Evolutionary conservation across 2,113 vertebrate species (phyloP).

Genomic region (Boleophthalmus pectinirostris): DNA sequence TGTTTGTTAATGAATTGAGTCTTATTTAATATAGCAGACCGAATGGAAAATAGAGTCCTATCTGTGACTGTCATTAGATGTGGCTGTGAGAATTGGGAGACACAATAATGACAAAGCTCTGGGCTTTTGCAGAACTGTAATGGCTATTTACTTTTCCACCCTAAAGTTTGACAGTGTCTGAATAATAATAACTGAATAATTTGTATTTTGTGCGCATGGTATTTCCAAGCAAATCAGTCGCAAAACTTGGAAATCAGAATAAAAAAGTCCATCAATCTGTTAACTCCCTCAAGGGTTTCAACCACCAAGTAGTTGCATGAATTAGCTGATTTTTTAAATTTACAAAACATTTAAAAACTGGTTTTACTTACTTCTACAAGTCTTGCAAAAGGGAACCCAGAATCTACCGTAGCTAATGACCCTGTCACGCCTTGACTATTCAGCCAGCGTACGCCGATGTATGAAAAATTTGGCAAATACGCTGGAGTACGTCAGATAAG

Average conservation of each 20-base stretch:
- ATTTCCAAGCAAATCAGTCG: not conserved
- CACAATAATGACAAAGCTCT: constrained; percentile 41
- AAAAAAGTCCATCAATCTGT: not conserved
- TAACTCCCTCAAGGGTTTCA: no score
- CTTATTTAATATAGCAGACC: constrained; percentile 11
- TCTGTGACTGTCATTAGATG: constrained; percentile 33
- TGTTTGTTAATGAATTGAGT: constrained; percentile 18
- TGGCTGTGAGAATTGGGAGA: constrained; percentile 25
- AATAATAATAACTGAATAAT: not conserved
- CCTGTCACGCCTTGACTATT: no score
- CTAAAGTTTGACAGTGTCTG: not conserved
- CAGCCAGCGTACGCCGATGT: no score
- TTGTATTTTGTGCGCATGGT: not conserved
- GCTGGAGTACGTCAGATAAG: no score
- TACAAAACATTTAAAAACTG: no score
- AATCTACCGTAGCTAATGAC: no score
- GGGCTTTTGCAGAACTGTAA: constrained; percentile 45
- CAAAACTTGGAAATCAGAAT: not conserved
- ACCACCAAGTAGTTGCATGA: no score
- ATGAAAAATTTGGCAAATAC: no score
- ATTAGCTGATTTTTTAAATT: no score
- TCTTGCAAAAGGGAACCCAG: no score
- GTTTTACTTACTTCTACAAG: no score
- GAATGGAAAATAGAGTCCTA: constrained; percentile 14
- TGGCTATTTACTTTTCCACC: constrained; percentile 53